These are phyloP conservation scores for Falco columbarius DNA, from an alignment of 2,797 vertebrate species.

Conservation along the genomic window DNA sequence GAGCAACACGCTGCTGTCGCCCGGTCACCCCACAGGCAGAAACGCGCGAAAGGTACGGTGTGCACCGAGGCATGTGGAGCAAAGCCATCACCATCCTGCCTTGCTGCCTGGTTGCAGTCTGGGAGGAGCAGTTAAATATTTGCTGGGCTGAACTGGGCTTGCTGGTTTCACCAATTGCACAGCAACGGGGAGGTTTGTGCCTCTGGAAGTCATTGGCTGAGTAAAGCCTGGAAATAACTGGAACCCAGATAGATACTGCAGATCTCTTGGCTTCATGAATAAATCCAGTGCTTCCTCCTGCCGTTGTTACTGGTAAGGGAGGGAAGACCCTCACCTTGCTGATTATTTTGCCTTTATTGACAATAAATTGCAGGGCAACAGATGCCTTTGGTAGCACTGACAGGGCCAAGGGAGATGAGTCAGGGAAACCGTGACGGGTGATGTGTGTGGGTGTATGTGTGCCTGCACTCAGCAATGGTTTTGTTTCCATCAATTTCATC, in stretches of 20 bases:
- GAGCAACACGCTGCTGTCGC: not conserved
- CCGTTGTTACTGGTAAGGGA: not conserved
- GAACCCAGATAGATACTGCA: not conserved
- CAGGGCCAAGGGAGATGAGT: not conserved
- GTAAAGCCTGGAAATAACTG: not conserved
- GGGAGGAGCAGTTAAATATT: not conserved
- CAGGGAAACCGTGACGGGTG: fast-evolving
- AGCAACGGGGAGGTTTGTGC: not conserved
- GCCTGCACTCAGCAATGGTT: not conserved
- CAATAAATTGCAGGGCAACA: not conserved
- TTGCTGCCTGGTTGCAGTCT: not conserved
- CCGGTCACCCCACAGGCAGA: fast-evolving
- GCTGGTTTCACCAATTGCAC: not conserved
- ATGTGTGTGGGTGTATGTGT: not conserved
- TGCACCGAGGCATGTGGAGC: fast-evolving
- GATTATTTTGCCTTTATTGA: not conserved
- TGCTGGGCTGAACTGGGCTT: not conserved
- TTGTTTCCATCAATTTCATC: not conserved
- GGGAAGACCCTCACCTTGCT: not conserved
- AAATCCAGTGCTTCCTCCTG: fast-evolving
- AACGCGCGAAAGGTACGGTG: fast-evolving
- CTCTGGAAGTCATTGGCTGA: not conserved
- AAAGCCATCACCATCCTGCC: not conserved
- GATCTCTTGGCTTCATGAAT: fast-evolving
- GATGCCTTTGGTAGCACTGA: not conserved